Evolutionary conservation across 2,113 vertebrate species (phyloP).

Genomic region (Pseudorhombus dupliciocellatus): DNA sequence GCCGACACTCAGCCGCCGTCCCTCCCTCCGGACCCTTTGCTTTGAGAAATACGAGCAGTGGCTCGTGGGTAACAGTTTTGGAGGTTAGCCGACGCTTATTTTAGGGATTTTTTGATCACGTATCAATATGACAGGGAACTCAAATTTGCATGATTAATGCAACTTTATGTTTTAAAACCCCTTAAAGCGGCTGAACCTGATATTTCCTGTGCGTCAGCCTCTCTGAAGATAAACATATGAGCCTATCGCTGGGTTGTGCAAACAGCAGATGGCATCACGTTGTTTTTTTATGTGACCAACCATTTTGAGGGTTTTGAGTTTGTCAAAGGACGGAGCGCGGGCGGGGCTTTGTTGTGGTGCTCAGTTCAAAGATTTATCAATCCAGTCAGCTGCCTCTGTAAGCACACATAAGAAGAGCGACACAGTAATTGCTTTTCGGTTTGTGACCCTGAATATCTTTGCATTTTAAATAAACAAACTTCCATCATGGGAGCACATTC

Average conservation of each 20-base stretch:
- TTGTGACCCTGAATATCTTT: slow-evolving; percentile 38
- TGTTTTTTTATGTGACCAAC: neutral
- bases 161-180: neutral
- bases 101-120: neutral
- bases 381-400: slow-evolving; percentile 28
- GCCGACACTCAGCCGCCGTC: neutral
- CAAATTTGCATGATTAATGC: neutral
- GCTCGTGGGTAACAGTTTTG: neutral
- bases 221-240: neutral
- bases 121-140: neutral
- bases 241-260: neutral
- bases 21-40: neutral
- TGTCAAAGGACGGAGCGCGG: slow-evolving; percentile 4
- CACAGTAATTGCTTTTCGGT: slow-evolving; percentile 53
- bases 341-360: slow-evolving; percentile 20
- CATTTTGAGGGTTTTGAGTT: slow-evolving; percentile 4
- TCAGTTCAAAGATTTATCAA: slow-evolving; percentile 46
- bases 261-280: slow-evolving; percentile 25
- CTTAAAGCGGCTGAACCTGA: neutral
- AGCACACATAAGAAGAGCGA: slow-evolving; percentile 34
- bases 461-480: slow-evolving; percentile 25
- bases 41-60: neutral
- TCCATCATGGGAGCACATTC: neutral
- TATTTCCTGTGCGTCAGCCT: neutral
- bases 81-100: neutral